Percentiles rank a stretch among this genome's conserved stretches.
Evolutionary conservation across 2,797 vertebrate genomes (phyloP).

Genomic region (Masticophis lateralis): DNA sequence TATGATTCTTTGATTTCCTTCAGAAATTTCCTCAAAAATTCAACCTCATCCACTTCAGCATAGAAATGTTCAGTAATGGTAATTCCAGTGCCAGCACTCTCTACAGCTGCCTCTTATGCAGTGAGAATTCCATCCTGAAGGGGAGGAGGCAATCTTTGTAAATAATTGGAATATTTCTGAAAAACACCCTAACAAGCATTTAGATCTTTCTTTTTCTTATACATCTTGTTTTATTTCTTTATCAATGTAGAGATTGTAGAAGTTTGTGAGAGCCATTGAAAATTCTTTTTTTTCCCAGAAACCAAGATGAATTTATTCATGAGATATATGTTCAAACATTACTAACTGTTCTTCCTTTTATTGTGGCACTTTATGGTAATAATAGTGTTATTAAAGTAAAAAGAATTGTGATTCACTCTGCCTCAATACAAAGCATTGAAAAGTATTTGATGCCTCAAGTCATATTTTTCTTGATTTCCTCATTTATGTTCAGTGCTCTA

Average conservation of each 20-base stretch:
- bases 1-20: background rate
- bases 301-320: constrained; percentile 6
- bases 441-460: background rate
- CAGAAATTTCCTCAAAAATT: background rate
- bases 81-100: background rate
- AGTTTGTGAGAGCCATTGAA: background rate
- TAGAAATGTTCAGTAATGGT: background rate
- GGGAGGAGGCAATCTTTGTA: background rate
- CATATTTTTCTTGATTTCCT: constrained; percentile 6
- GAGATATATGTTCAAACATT: constrained; percentile 6
- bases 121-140: background rate
- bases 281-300: background rate
- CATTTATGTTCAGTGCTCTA: constrained; percentile 12
- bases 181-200: background rate
- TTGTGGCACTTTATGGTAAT: background rate
- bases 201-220: background rate
- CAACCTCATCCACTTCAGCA: background rate
- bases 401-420: background rate
- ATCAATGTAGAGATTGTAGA: background rate
- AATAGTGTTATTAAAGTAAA: background rate
- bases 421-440: background rate
- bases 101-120: background rate
- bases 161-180: background rate
- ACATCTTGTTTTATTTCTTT: background rate
- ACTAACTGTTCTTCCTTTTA: background rate